phyloP scores from a whole-genome alignment of 2,797 vertebrate species.

The Huso huso region DNA sequence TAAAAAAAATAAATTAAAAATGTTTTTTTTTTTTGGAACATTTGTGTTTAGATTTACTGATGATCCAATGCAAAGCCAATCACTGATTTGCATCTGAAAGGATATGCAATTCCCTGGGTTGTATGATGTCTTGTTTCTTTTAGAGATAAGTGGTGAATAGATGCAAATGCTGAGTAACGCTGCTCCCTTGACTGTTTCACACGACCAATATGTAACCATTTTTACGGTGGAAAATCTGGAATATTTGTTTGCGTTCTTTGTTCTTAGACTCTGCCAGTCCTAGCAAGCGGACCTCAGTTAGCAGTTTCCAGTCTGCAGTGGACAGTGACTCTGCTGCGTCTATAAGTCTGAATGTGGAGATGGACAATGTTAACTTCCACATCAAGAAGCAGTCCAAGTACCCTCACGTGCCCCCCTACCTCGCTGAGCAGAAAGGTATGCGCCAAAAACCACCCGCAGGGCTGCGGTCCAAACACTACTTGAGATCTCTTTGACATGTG shows the following conservation, averaged over 20 bases:
- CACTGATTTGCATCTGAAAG: too few relatives aligned
- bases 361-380: conserved; percentile 98
- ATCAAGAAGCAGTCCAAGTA: conserved; percentile 99
- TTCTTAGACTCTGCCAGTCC: conserved; percentile 85
- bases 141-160: background rate
- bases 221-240: too few relatives aligned
- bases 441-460: background rate
- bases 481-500: too few relatives aligned
- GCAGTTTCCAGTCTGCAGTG: conserved; percentile 94
- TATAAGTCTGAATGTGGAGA: conserved; percentile 96
- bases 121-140: background rate
- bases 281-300: conserved; percentile 96
- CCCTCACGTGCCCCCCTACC: conserved; percentile 83
- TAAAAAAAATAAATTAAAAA: too few relatives aligned
- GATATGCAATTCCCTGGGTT: too few relatives aligned
- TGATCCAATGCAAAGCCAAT: too few relatives aligned
- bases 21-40: too few relatives aligned
- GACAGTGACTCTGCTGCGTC: conserved; percentile 97
- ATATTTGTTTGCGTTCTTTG: too few relatives aligned
- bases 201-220: too few relatives aligned
- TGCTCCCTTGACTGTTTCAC: background rate
- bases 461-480: too few relatives aligned
- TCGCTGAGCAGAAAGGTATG: conserved; percentile 88
- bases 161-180: background rate
- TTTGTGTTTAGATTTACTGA: too few relatives aligned